Evolutionary conservation across 2,888 invertebrate genomes (phyloP).

Genomic region (Trilocha varians): DNA sequence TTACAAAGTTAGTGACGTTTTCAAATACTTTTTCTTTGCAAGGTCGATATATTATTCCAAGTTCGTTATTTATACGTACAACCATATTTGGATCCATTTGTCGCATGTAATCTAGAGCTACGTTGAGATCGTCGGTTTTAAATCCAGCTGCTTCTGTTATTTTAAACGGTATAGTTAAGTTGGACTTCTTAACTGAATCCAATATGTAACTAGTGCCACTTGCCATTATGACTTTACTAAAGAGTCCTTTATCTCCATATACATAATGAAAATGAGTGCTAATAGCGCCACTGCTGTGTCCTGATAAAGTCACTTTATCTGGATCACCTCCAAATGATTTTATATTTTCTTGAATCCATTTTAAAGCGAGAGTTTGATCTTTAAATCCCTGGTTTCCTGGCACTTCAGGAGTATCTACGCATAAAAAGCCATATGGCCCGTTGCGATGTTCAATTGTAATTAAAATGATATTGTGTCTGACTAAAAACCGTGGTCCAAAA

Average conservation of each 20-base stretch:
- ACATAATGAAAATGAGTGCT: conserved; percentile 31
- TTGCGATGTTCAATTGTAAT: conserved; percentile 33
- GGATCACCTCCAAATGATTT: conserved; percentile 42
- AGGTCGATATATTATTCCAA: conserved; percentile 14
- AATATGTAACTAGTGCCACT: conserved; percentile 24
- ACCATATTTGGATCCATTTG: conserved; percentile 19
- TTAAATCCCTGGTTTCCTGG: conserved; percentile 46
- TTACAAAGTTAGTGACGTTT: conserved; percentile 22
- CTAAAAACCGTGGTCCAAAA: conserved; percentile 29
- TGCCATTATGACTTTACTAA: conserved; percentile 26
- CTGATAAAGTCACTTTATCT: conserved; percentile 35
- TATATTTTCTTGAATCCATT: conserved; percentile 34
- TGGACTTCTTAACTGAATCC: conserved; percentile 9
- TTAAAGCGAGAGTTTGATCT: conserved; percentile 40
- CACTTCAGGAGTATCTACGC: conserved; percentile 33
- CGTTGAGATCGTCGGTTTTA: conserved; percentile 16
- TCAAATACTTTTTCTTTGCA: conserved; percentile 27
- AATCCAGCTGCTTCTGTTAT: conserved; percentile 24
- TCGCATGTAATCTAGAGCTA: conserved; percentile 26
- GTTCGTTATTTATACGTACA: conserved; percentile 15
- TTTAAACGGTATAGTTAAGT: conserved; percentile 19
- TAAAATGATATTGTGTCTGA: conserved; percentile 30
- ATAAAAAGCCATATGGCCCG: conserved; percentile 44
- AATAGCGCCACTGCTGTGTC: conserved; percentile 35
- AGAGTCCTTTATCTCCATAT: conserved; percentile 23